Percentiles rank a stretch among this genome's conserved stretches.
phyloP scores from a whole-genome alignment of 2,113 vertebrate genomes.

The Bufo gargarizans region DNA sequence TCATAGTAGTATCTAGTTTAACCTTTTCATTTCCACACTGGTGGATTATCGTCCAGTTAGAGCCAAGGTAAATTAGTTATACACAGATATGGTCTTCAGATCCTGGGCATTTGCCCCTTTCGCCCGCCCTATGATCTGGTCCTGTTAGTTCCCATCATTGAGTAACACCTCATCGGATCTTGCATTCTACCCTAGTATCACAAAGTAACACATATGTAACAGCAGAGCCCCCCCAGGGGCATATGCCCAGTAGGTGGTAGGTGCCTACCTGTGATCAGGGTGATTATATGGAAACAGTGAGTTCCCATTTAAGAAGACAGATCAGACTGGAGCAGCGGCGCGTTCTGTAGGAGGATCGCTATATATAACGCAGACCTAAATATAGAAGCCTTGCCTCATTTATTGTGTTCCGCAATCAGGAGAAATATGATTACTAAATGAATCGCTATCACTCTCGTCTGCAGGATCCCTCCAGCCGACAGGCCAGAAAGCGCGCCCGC shows the following conservation, averaged over 20 bases:
- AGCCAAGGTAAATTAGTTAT: no score
- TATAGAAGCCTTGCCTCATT: neutral
- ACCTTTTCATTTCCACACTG: no score
- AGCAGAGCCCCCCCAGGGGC: neutral
- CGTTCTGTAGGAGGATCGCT: neutral
- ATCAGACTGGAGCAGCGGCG: neutral
- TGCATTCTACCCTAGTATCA: neutral
- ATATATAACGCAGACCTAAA: slow-evolving; percentile 24
- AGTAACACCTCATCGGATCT: neutral
- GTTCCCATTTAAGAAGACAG: neutral
- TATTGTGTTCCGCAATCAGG: slow-evolving; percentile 31
- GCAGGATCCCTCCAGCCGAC: slow-evolving; percentile 1
- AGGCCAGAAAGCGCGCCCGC: neutral
- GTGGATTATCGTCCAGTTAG: no score
- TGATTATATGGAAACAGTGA: neutral
- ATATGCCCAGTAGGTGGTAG: neutral
- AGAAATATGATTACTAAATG: slow-evolving; percentile 28
- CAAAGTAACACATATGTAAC: neutral
- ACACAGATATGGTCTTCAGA: neutral
- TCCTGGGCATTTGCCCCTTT: neutral
- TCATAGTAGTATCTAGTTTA: no score
- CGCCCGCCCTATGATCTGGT: neutral
- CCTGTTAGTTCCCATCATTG: neutral
- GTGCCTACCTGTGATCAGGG: neutral
- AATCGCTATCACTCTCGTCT: slow-evolving; percentile 17